phyloP scores from a whole-genome alignment of 2,113 vertebrate genomes.

The Delphinus delphis region DNA sequence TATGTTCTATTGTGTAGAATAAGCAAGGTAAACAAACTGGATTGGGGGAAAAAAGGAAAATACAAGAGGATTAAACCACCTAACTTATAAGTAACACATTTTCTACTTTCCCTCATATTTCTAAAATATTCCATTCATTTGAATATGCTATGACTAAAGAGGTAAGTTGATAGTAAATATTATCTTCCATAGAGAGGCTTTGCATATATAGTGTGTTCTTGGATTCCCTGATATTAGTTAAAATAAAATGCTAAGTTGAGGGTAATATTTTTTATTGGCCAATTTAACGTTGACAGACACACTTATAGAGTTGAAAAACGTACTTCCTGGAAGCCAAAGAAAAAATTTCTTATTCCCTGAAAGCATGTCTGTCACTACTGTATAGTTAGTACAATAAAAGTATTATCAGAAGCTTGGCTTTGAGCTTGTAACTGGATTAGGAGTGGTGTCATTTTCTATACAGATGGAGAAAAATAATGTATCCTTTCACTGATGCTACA shows the following conservation, averaged over 20 bases:
- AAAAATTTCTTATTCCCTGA: not conserved
- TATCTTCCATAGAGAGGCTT: not conserved
- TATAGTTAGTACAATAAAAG: not conserved
- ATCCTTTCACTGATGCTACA: not conserved
- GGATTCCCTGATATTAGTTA: not conserved
- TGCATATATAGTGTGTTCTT: not conserved
- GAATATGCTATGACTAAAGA: not conserved
- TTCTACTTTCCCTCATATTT: constrained; percentile 36
- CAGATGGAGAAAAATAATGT: constrained; percentile 23
- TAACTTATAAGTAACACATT: not conserved
- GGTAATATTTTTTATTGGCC: constrained; percentile 44
- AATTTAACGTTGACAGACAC: constrained; percentile 26
- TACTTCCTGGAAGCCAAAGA: not conserved
- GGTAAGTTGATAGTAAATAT: not conserved
- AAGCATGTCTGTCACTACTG: not conserved
- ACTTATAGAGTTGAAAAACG: not conserved
- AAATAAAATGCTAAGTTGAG: constrained; percentile 30
- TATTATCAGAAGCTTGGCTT: constrained; percentile 46
- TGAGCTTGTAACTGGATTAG: constrained; percentile 56
- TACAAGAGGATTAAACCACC: constrained; percentile 2
- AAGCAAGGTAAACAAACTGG: not conserved
- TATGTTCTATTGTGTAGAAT: not conserved
- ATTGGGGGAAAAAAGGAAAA: not conserved
- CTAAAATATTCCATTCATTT: constrained; percentile 13
- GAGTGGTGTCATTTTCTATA: constrained; percentile 39